Evolutionary conservation across 2,888 invertebrate genomes (phyloP).

Genomic region (Tachina fera): DNA sequence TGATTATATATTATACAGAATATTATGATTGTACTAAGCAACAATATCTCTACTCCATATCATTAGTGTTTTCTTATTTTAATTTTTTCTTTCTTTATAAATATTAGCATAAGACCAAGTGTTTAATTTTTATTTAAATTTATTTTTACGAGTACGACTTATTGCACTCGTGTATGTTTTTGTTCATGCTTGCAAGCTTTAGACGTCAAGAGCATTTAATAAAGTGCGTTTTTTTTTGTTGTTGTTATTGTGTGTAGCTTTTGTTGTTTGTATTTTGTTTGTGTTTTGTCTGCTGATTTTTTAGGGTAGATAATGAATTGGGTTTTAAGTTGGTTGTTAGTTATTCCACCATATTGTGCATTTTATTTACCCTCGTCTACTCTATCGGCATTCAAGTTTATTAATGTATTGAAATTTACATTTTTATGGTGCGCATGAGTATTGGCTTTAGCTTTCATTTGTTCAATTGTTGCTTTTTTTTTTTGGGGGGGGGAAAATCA

Average conservation of each 20-base stretch:
- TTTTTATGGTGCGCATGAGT: constrained; percentile 62
- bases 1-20: neutral
- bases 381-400: constrained; percentile 40
- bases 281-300: constrained; percentile 56
- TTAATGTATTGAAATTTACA: constrained; percentile 31
- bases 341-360: neutral
- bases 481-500: neutral
- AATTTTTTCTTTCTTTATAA: constrained; percentile 13
- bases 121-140: constrained; percentile 59
- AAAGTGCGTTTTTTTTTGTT: constrained; percentile 58
- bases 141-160: constrained; percentile 9
- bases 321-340: constrained; percentile 35
- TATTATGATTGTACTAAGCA: constrained; percentile 40
- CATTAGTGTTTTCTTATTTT: constrained; percentile 42
- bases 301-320: constrained; percentile 66
- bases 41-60: constrained; percentile 58
- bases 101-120: constrained; percentile 71
- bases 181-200: constrained; percentile 52
- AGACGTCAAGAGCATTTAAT: constrained; percentile 59
- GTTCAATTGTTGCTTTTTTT: constrained; percentile 44
- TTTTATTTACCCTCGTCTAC: constrained; percentile 36
- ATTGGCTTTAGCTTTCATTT: constrained; percentile 44
- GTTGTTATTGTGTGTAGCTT: neutral
- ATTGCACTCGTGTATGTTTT: constrained; percentile 23
- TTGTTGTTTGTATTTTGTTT: constrained; percentile 23